Conservation (phyloP, 2,113 vertebrate genomes). For the Dasyurus viverrinus region DNA sequence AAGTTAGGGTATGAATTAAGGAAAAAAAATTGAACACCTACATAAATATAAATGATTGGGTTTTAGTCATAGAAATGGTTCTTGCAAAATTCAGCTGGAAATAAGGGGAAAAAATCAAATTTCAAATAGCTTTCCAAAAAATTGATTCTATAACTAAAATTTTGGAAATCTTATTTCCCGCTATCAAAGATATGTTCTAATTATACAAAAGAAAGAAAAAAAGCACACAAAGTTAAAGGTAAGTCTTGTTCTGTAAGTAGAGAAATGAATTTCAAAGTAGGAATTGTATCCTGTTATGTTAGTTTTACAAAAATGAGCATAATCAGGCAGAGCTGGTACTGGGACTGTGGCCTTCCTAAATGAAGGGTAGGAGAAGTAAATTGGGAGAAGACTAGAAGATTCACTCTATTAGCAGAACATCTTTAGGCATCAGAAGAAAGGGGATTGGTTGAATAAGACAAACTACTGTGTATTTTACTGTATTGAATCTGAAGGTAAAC, state of each 20-base stretch:
- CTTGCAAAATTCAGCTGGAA: slow-evolving; percentile 62
- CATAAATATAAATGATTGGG: slow-evolving; percentile 55
- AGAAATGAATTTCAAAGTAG: slow-evolving; percentile 6
- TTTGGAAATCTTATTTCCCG: not conserved
- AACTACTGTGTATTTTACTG: not conserved
- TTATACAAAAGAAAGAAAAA: not conserved
- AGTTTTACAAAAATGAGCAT: not conserved
- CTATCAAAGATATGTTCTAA: slow-evolving; percentile 3
- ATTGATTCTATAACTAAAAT: slow-evolving; percentile 1
- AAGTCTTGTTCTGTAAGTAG: not conserved
- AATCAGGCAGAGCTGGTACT: not conserved
- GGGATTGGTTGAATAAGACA: not conserved
- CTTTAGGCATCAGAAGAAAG: not conserved
- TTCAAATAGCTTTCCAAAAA: slow-evolving; percentile 8
- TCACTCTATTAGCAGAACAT: not conserved
- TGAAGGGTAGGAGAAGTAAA: not conserved
- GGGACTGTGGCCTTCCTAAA: not conserved
- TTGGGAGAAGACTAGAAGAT: not conserved
- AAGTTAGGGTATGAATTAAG: slow-evolving; percentile 63
- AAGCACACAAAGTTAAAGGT: not conserved
- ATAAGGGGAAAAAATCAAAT: slow-evolving; percentile 12
- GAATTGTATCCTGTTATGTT: not conserved
- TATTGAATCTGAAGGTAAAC: not conserved
- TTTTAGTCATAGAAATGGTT: slow-evolving; percentile 60
- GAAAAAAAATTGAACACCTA: slow-evolving; percentile 58